These are phyloP conservation scores for Platygyra sinensis DNA, from an alignment of 64 coral and sea anemone species.

Conservation along the genomic window DNA sequence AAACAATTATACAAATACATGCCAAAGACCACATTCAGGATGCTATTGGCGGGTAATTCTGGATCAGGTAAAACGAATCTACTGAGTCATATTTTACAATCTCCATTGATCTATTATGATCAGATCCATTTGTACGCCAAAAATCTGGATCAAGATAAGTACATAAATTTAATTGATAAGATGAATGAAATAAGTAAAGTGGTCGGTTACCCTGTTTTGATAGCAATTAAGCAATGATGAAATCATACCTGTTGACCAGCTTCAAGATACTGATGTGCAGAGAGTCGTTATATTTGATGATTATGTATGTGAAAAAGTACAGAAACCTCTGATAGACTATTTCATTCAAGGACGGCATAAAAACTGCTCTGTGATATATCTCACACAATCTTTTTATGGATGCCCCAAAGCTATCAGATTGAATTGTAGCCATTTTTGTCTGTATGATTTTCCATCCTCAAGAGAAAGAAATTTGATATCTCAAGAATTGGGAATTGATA, in stretches of 20 bases:
- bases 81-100: background rate
- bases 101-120: slow-evolving; percentile 20
- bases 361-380: slow-evolving; percentile 23
- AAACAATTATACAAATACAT: background rate
- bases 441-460: background rate
- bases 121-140: slow-evolving; percentile 22
- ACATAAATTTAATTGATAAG: background rate
- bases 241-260: background rate
- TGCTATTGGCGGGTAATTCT: background rate
- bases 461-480: background rate
- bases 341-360: slow-evolving; percentile 48
- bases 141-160: slow-evolving; percentile 17
- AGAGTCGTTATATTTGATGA: slow-evolving; percentile 2
- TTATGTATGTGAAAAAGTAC: background rate
- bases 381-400: slow-evolving; percentile 20
- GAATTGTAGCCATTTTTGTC: slow-evolving; percentile 28
- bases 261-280: background rate
- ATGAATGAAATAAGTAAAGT: background rate
- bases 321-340: slow-evolving; percentile 17
- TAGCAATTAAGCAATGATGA: background rate
- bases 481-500: background rate
- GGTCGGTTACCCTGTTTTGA: background rate
- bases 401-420: slow-evolving; percentile 22
- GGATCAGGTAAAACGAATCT: slow-evolving; percentile 24
- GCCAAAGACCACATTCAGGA: slow-evolving; percentile 5